phyloP scores from a whole-genome alignment of 2,888 invertebrate species.

The Callyntrura guangdongensis region DNA sequence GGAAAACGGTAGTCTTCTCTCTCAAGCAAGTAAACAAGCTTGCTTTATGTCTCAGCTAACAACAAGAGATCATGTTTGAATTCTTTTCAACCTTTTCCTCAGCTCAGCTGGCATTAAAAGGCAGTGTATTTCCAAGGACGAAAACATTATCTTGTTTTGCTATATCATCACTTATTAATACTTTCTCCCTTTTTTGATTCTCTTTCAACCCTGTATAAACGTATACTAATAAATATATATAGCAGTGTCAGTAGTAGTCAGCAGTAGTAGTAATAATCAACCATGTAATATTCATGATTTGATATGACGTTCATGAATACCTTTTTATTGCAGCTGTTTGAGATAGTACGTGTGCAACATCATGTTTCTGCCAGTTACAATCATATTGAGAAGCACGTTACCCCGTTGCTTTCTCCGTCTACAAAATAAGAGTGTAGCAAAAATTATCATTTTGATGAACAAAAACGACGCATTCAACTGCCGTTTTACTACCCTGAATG shows the following conservation, averaged over 20 bases:
- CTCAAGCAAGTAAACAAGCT: too few species aligned
- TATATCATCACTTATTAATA: not conserved
- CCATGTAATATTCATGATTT: slow-evolving; percentile 29
- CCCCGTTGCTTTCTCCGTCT: too few species aligned
- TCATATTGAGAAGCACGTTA: too few species aligned
- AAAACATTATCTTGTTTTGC: slow-evolving; percentile 13
- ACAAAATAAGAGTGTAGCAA: not conserved
- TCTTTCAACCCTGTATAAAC: not conserved
- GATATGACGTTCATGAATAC: not conserved
- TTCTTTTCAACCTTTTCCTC: not conserved
- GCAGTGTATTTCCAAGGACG: not conserved
- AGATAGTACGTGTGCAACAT: not conserved
- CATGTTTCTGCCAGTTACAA: too few species aligned
- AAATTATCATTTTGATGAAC: slow-evolving; percentile 7
- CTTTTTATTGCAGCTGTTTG: not conserved
- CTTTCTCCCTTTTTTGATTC: not conserved
- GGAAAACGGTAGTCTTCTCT: too few species aligned
- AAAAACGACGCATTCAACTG: not conserved
- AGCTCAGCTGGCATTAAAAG: not conserved
- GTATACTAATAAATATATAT: not conserved
- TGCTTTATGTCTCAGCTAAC: too few species aligned
- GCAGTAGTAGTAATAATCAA: not conserved
- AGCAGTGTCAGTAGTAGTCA: too few species aligned
- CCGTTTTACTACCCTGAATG: slow-evolving; percentile 5
- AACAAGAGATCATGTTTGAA: not conserved